Base-by-base conservation (phyloP, 2,888 invertebrate species). In the Philereme transversata region DNA sequence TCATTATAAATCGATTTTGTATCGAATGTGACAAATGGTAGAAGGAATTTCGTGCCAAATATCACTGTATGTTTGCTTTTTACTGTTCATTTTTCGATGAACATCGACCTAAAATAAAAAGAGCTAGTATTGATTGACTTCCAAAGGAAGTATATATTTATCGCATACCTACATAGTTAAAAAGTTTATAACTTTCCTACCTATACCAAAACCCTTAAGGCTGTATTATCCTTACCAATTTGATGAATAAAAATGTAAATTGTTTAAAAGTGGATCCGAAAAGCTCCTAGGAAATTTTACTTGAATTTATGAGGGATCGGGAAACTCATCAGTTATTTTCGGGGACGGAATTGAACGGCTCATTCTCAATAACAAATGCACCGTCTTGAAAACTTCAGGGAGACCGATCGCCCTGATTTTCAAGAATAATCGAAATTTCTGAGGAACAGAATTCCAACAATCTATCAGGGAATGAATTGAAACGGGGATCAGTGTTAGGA, bases 1-100 rank as follows among this genome's bases (percentile, higher is more conserved):
- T 66, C 71, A 69, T 69, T 73, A 73, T 68, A 72, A 70, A 67
- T 69, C 66, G 71, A 68, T 68, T 66, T 68, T 52, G 66, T 65
- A 57, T 65, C 65, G 52, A 57, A 52, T 56, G 58, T 63, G 62
- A 56, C 59, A 56, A 63, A 58, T 56, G 55, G 48, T 51, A 50
- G 9, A 22, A 46, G 51, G 36, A 45, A 52, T 53, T 57, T 56
- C 49, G 60, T 51, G 56, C 51, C 56, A 56, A 56, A 43, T 56
- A 51, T 57, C 46, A 6, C 6, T 8, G 41, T 43, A 48, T 50
- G 34, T 46, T 41, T 52, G 51, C 51, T 43, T 44, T 49, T 53
- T 47, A 33, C 10, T 38, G 44, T 58, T 22, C 33, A 44, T 44
- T 49, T 22, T 22, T 22, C 1, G 22, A 22, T 22, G 22, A 22